Evolutionary conservation across 2,113 vertebrate species (phyloP), one percentile per base, ranked within the genome.

Genomic region (Phrynosoma blainvillii): DNA sequence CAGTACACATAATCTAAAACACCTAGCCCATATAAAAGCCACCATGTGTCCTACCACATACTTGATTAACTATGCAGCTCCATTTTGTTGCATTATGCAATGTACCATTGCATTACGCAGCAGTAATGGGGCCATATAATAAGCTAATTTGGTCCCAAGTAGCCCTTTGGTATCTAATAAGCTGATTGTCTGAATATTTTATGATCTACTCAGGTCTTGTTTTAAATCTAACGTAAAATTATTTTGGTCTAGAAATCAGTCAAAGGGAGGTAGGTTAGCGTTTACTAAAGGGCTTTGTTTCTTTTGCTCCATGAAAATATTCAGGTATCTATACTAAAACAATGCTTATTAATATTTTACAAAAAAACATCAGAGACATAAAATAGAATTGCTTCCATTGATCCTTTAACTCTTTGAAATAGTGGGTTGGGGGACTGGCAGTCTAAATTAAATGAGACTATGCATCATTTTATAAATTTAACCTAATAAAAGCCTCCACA

Each of bases 401-500:
- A 47, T 32, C 68, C 75, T 11, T 30, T 42, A 84, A 85, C 82
- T 32, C 10, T 79, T 23, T 76, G 32, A 77, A 84, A 88, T 66
- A 36, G 59, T 32, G 10, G 59, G 78, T 80, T 42, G 52, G 75
- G 1, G 77, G 7, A 40, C 54, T 36, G n/a, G 6, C 52, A 40
- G 70, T 84, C 21, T 74, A 66, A 79, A 47, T 80, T 71, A 76
- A 54, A 85, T 36, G 20, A 68, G 78, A 70, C 14, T n/a, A 20
- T 89, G 85, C 59, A 0, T 59, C 36, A 86, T 88, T 91, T 90
- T 84, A 65, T 27, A 84, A 47, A 0, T 16, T 2, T 71, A 14
- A 92, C 54, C 76, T 68, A 83, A 77, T 87, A 87, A 80, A 93
- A 93, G 62, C 56, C n/a, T 18, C 56, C 0, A 79, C 73, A 86